Base-by-base conservation (phyloP, 2,797 vertebrate genomes). In the Pseudopleuronectes americanus region DNA sequence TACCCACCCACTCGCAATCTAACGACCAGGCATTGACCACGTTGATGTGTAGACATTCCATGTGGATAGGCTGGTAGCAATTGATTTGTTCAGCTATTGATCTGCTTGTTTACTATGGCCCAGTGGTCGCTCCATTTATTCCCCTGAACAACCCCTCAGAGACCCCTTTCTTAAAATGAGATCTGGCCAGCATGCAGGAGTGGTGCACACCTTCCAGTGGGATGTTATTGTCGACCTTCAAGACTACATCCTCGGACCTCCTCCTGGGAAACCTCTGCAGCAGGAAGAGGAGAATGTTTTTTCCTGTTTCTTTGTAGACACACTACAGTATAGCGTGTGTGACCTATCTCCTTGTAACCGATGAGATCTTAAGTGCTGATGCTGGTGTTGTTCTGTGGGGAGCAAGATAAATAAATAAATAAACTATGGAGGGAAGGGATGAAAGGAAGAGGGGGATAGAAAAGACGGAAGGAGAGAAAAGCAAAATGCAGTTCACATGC, bases 301-400 rank as follows among this genome's bases (percentile, higher is more conserved):
- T 74, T 64, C 47, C 81, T 19, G 26, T 60, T 83, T 79, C 79
- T 84, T 52, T 45, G 55, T 65, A 61, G 67, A 58, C 79, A 28
- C 72, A 70, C 51, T 68, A 67, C 54, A 68, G 58, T 57, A 51
- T 76, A 61, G 41, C 36, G 19, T 59, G 81, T 74, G 83, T 74
- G 86, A 80, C 82, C 81, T 65, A 80, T 85, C 88, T 84, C 67
- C 70, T 74, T 71, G 64, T 90, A 86, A 83, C 65, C 49, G 75
- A 88, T 81, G 83, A 89, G 83, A 90, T 84, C 68, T 79, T 90
- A 84, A 92, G 82, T 88, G 90, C 87, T 90, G 85, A 92, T 89
- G 81, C 82, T 83, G 80, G 69, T 84, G 83, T 68, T 80, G 79
- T 87, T 78, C 87, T 82, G 57, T 71, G 52, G 69, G 85, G 81